phyloP scores from a whole-genome alignment of 2,888 invertebrate species.

The Dinocampus coccinellae region DNA sequence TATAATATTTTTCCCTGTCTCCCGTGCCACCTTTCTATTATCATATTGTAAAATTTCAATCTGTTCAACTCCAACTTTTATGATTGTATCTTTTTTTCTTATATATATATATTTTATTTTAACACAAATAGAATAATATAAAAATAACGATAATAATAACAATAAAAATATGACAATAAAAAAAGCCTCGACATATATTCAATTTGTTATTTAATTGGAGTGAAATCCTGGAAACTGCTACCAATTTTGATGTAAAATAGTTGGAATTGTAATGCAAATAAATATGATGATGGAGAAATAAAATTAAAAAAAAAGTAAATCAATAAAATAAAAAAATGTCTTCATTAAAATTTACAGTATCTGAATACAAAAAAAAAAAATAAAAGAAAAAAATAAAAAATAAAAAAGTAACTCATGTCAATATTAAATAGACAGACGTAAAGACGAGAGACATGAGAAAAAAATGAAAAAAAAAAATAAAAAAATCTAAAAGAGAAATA shows the following conservation, averaged over 20 bases:
- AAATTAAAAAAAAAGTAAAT: not conserved
- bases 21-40: not conserved
- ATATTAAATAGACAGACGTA: slow-evolving; percentile 6
- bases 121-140: not conserved
- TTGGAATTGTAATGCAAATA: not conserved
- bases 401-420: slow-evolving; percentile 7
- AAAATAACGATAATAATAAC: not conserved
- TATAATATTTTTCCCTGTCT: too few species aligned
- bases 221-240: not conserved
- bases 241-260: not conserved
- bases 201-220: not conserved
- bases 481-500: slow-evolving; percentile 12
- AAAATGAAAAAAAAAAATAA: not conserved
- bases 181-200: not conserved
- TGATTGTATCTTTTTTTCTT: too few species aligned
- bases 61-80: not conserved
- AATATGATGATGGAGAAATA: not conserved
- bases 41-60: not conserved
- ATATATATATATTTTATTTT: not conserved
- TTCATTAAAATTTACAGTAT: too few species aligned
- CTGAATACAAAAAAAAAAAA: not conserved
- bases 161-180: not conserved
- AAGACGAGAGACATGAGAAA: not conserved
- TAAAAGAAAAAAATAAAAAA: not conserved
- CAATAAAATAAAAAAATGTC: not conserved